Evolutionary conservation across 2,888 invertebrate genomes (phyloP).

Genomic region (Branchellion lobata): DNA sequence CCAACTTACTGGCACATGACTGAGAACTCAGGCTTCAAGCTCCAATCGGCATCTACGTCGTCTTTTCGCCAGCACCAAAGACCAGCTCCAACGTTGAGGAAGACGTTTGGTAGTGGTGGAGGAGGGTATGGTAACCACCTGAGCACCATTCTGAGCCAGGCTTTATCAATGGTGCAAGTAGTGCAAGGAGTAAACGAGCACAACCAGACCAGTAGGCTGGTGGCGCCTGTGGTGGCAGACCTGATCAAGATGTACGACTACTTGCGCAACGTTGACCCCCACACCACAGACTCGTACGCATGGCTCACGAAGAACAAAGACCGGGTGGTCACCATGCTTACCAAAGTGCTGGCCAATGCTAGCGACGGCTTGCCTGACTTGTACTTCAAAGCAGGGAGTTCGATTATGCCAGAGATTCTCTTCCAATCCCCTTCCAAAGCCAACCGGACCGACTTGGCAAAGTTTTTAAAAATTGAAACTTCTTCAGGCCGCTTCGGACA

Average conservation of each 20-base stretch:
- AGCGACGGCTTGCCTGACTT: constrained; percentile 53
- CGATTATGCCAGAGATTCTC: constrained; percentile 51
- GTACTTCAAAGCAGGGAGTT: constrained; percentile 54
- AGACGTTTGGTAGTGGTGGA: constrained; percentile 6
- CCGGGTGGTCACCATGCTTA: constrained; percentile 53
- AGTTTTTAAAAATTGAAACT: constrained; percentile 52
- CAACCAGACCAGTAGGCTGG: constrained; percentile 51
- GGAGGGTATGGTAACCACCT: constrained; percentile 51
- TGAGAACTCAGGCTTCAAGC: constrained; percentile 52
- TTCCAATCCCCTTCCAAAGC: constrained; percentile 51
- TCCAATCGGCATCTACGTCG: constrained; percentile 49
- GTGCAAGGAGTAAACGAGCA: constrained; percentile 53
- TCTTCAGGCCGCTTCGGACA: constrained; percentile 52
- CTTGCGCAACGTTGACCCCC: constrained; percentile 52
- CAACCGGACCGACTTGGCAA: constrained; percentile 51
- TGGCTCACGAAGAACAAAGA: constrained; percentile 54
- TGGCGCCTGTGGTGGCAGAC: constrained; percentile 52
- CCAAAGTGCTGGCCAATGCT: constrained; percentile 53
- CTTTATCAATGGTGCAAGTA: constrained; percentile 53
- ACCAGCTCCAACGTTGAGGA: constrained; percentile 20
- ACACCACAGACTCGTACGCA: constrained; percentile 51
- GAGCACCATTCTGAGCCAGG: constrained; percentile 50
- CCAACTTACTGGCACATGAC: constrained; percentile 54
- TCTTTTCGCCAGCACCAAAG: constrained; percentile 38
- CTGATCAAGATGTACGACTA: constrained; percentile 54